A percentile compares a stretch with the other conserved stretches of the same genome.
These are phyloP conservation scores for Cantharis lateralis DNA, from an alignment of 2,888 invertebrate species.

Conservation along the genomic window DNA sequence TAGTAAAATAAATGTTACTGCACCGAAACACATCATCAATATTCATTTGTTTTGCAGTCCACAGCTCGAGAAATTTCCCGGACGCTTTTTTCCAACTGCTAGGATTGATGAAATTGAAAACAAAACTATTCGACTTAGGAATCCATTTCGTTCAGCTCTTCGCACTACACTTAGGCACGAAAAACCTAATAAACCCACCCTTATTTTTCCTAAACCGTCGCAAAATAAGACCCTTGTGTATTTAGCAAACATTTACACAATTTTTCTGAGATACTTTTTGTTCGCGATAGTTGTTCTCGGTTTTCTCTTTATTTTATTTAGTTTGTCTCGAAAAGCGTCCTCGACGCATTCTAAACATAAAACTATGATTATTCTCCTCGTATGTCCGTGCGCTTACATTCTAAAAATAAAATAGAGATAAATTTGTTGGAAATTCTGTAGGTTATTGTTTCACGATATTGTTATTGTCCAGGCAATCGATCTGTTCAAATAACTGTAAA, in stretches of 20 bases:
- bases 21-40: not conserved
- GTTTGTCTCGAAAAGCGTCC: not conserved
- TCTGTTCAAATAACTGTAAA: not conserved
- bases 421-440: not conserved
- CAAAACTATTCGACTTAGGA: not conserved
- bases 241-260: not conserved
- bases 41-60: not conserved
- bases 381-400: not conserved
- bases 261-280: not conserved
- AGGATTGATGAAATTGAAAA: not conserved
- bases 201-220: not conserved
- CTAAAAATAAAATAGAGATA: not conserved
- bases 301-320: not conserved
- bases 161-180: not conserved
- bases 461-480: not conserved
- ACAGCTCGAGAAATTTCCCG: not conserved
- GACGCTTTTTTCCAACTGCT: not conserved
- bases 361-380: not conserved
- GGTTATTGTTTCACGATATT: not conserved
- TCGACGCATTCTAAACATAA: not conserved
- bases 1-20: not conserved
- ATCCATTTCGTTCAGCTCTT: not conserved
- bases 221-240: not conserved
- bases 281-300: not conserved
- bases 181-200: not conserved